phyloP scores from a whole-genome alignment of 2,113 vertebrate species.

The Macrotis lagotis region DNA sequence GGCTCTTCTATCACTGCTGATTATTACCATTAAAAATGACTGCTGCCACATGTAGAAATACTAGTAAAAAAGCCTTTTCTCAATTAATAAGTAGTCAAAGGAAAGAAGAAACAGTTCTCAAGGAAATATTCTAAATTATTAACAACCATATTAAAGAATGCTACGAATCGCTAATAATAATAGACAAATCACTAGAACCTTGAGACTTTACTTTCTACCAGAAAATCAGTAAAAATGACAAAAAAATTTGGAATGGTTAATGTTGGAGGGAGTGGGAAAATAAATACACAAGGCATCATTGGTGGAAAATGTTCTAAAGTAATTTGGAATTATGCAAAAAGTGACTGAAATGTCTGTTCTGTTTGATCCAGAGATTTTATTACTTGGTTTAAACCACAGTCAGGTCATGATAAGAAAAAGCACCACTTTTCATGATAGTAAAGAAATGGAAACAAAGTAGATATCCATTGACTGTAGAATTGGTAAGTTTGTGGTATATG shows the following conservation, averaged over 20 bases:
- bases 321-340: neutral
- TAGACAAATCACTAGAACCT: neutral
- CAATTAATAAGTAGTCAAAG: neutral
- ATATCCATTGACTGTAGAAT: neutral
- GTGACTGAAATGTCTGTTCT: neutral
- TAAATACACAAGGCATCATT: neutral
- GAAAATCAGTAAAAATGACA: neutral
- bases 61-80: neutral
- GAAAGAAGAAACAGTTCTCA: neutral
- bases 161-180: neutral
- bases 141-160: neutral
- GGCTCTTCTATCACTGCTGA: neutral
- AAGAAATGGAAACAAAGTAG: neutral
- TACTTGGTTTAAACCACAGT: neutral
- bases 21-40: neutral
- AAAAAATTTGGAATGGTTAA: neutral
- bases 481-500: neutral
- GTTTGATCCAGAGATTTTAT: too few species aligned
- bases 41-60: neutral
- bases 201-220: neutral
- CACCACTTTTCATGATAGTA: neutral
- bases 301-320: neutral
- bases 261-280: neutral
- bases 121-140: neutral
- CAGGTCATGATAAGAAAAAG: neutral